These are phyloP conservation scores for Axis porcinus DNA, from an alignment of 2,113 vertebrate species.

Conservation along the genomic window DNA sequence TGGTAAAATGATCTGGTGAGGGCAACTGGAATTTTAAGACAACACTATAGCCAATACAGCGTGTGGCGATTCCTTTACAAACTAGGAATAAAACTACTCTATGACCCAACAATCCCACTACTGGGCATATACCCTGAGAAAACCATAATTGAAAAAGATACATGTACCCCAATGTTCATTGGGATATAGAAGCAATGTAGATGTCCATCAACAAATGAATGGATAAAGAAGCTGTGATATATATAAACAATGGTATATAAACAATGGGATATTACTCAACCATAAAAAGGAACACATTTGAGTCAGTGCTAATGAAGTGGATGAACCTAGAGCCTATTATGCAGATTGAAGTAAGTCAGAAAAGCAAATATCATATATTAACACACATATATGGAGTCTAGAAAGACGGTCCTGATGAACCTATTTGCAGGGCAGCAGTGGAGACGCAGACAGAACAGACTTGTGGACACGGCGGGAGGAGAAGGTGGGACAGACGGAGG, in stretches of 20 bases:
- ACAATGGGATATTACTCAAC: neutral
- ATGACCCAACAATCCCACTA: neutral
- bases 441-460: neutral
- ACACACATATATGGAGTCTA: neutral
- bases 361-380: neutral
- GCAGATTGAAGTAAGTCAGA: neutral
- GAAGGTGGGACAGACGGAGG: accelerated
- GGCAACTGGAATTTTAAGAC: no score
- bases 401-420: neutral
- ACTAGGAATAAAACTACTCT: neutral
- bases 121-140: neutral
- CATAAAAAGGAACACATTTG: neutral
- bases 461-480: neutral
- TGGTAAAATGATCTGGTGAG: accelerated
- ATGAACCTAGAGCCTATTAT: neutral
- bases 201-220: neutral
- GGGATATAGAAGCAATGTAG: neutral
- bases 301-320: neutral
- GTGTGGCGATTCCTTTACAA: neutral
- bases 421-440: neutral
- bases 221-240: neutral
- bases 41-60: accelerated
- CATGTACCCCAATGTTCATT: neutral
- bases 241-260: neutral
- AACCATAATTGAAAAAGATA: neutral